Conservation (phyloP, 2,113 vertebrate genomes). For the Hippopotamus amphibius region DNA sequence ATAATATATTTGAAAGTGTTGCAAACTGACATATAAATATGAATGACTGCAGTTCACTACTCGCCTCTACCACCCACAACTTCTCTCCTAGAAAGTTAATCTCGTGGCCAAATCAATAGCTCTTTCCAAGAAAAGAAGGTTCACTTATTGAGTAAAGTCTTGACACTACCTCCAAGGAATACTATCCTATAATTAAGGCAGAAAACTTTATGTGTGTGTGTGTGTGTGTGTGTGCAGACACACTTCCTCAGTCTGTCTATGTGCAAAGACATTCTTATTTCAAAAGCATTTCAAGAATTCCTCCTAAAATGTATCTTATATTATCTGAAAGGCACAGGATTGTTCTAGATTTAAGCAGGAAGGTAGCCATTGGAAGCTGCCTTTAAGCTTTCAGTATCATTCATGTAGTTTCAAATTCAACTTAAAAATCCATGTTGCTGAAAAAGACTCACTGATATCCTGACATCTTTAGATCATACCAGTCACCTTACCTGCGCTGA, state of each 20-base stretch:
- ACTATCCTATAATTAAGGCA: not conserved
- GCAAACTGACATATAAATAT: not conserved
- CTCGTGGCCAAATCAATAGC: not conserved
- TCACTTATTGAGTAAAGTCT: not conserved
- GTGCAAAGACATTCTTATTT: not conserved
- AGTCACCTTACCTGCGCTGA: not conserved
- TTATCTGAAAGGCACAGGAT: not conserved
- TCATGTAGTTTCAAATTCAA: not conserved
- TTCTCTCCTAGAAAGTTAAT: conserved; percentile 23
- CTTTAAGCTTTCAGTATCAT: not conserved
- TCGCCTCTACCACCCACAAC: not conserved
- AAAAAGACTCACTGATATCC: not conserved
- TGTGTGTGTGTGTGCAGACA: not conserved
- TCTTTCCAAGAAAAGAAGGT: conserved; percentile 1
- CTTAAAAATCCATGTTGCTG: not conserved
- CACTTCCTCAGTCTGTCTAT: not conserved
- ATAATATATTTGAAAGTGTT: not conserved
- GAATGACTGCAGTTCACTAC: not conserved
- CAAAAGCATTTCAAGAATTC: not conserved
- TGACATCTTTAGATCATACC: not conserved
- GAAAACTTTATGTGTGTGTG: not conserved
- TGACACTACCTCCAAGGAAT: not conserved
- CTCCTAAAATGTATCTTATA: not conserved
- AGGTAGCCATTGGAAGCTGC: not conserved
- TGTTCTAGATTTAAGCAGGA: not conserved